Evolutionary conservation across 2,888 invertebrate genomes (phyloP), one percentile per base, ranked within the genome.

Genomic region (Melangyna quadrimaculata): DNA sequence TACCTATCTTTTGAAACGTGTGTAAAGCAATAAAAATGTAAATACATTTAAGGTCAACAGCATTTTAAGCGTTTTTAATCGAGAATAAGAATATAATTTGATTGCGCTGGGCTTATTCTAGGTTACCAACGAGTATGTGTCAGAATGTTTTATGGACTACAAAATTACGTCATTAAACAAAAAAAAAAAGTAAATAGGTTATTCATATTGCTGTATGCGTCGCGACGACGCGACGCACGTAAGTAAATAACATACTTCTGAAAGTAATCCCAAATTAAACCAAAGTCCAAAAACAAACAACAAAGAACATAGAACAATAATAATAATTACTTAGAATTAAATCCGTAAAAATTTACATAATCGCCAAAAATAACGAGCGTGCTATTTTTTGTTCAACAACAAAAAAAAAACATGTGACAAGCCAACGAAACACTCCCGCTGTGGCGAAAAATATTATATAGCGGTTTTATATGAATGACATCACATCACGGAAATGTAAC

Each of bases 31-130:
- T 79, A 53, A 59, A 79, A 79, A 73, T 79, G 73, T 37, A 53
- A 79, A 79, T 57, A 51, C 12, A 48, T 43, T 51, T 69, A 79
- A 79, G 79, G 79, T 79, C 79, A 79, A 73, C 79, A 79, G 67
- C 79, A 79, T 73, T 79, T 71, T 10, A 59, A 79, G 37, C 29
- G 32, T 35, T 70, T 43, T 74, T 57, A 70, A 51, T 51, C 35
- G 22, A 8, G 24, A 67, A 32, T 22, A 63, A 43, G 27, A 29
- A 43, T 22, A 63, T 14, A 67, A 17, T 48, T 67, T 51, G 32
- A 32, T 61, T 35, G 35, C 24, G 7, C 17, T 32, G 14, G 32
- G 45, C 35, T 67, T n/a, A 45, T 29, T 65, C 29, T 77, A 19
- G 27, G 27, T 63, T 22, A 40, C n/a, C n/a, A n/a, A n/a, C n/a